Conservation (phyloP, 2,797 vertebrate species). For the Cyclopterus lumpus region DNA sequence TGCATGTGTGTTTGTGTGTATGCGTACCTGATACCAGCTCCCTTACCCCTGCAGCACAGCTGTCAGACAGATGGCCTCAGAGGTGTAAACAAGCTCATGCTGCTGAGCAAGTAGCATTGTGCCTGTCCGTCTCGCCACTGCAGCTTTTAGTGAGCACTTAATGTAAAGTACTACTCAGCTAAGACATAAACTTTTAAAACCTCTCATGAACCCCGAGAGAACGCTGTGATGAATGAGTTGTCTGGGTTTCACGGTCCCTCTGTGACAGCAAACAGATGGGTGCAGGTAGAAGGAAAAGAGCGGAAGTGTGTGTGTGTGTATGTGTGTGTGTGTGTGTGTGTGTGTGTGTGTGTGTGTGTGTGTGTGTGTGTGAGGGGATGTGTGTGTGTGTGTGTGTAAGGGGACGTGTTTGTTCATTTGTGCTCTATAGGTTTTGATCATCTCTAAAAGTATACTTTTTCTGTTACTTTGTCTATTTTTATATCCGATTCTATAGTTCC, state of each 20-base stretch:
- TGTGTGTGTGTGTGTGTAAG: not conserved
- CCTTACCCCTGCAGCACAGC: slow-evolving; percentile 15
- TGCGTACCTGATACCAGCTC: slow-evolving; percentile 18
- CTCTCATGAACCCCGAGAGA: slow-evolving; percentile 17
- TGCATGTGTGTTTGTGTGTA: slow-evolving; percentile 20
- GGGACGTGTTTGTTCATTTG: not conserved
- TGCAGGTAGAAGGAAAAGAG: not conserved
- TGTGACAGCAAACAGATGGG: not conserved
- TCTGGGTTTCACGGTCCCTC: not conserved
- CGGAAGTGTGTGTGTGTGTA: not conserved
- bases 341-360: not conserved
- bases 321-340: no score
- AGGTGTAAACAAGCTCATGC: slow-evolving; percentile 55
- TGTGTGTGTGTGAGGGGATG: not conserved
- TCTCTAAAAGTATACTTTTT: not conserved
- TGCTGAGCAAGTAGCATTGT: slow-evolving; percentile 17
- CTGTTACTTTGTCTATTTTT: not conserved
- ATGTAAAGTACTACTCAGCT: slow-evolving; percentile 27
- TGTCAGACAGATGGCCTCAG: slow-evolving; percentile 62
- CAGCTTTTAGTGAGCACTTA: slow-evolving; percentile 34
- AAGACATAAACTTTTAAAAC: slow-evolving; percentile 38
- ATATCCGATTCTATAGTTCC: not conserved
- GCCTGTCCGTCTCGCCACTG: slow-evolving; percentile 29
- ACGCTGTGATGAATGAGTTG: not conserved
- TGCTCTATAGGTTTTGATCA: not conserved